These are phyloP conservation scores for Phthorimaea operculella DNA, from an alignment of 1,140 invertebrate genomes.

Conservation along the genomic window DNA sequence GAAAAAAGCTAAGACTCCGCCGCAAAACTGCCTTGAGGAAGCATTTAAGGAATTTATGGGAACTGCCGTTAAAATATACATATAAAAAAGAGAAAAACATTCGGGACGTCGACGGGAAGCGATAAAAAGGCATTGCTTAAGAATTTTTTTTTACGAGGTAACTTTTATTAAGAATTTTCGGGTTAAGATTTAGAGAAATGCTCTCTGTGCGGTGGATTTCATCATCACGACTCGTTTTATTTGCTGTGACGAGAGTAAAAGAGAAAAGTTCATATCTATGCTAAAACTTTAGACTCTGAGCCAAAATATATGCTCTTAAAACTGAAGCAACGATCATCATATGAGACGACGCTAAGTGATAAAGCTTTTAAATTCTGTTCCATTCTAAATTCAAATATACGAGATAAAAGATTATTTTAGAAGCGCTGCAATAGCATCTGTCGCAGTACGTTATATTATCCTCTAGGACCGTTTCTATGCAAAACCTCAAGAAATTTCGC, in stretches of 20 bases:
- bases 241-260: conserved; percentile 1
- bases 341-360: too few relatives aligned
- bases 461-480: too few relatives aligned
- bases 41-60: conserved; percentile 24
- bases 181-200: conserved; percentile 14
- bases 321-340: too few relatives aligned
- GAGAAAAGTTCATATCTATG: background rate
- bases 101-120: conserved; percentile 19
- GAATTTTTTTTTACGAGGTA: conserved; percentile 15
- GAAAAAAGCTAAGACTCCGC: conserved; percentile 19
- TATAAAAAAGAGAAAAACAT: conserved; percentile 21
- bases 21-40: conserved; percentile 18
- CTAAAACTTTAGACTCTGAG: background rate
- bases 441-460: too few relatives aligned
- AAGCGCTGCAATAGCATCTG: too few relatives aligned
- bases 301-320: too few relatives aligned
- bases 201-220: background rate
- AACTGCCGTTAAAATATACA: conserved; percentile 23
- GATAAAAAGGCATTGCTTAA: conserved; percentile 19
- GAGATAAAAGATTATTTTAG: too few relatives aligned
- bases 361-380: too few relatives aligned
- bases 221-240: background rate
- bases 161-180: conserved; percentile 15
- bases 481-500: too few relatives aligned
- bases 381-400: too few relatives aligned